phyloP scores from a whole-genome alignment of 2,113 vertebrate species.

The Acrocephalus arundinaceus region DNA sequence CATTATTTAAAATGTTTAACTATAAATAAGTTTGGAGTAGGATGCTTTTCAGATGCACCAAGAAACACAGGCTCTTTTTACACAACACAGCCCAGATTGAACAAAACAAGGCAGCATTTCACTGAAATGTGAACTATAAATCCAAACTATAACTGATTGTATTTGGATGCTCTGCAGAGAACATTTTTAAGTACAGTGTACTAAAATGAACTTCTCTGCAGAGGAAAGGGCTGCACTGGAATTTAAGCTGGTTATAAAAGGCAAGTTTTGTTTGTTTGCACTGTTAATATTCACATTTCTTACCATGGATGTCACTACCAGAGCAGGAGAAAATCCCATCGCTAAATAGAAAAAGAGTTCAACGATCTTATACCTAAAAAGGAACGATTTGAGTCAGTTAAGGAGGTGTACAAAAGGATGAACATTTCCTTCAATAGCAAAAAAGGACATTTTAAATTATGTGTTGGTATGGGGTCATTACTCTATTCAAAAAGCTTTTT shows the following conservation, averaged over 20 bases:
- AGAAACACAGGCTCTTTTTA: neutral
- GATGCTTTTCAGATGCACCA: neutral
- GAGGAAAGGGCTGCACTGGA: neutral
- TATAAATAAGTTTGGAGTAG: neutral
- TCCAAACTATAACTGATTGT: neutral
- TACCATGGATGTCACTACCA: conserved; percentile 97
- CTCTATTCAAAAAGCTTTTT: neutral
- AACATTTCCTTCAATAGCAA: neutral
- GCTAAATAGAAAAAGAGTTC: conserved; percentile 96
- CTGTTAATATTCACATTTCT: conserved; percentile 39
- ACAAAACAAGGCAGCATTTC: neutral
- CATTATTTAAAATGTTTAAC: neutral
- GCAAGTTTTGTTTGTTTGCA: neutral
- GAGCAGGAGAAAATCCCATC: conserved; percentile 96
- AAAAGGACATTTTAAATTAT: neutral
- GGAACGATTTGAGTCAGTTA: neutral
- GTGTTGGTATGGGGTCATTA: neutral
- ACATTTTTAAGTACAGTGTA: neutral
- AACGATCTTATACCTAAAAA: conserved; percentile 91
- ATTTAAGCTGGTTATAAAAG: neutral
- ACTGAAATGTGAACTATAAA: neutral
- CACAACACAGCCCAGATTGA: neutral
- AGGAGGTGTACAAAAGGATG: neutral
- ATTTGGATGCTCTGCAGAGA: neutral
- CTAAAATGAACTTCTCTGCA: neutral